Evolutionary conservation across 1,140 invertebrate genomes (phyloP).

Genomic region (Melipona quadrifasciata): DNA sequence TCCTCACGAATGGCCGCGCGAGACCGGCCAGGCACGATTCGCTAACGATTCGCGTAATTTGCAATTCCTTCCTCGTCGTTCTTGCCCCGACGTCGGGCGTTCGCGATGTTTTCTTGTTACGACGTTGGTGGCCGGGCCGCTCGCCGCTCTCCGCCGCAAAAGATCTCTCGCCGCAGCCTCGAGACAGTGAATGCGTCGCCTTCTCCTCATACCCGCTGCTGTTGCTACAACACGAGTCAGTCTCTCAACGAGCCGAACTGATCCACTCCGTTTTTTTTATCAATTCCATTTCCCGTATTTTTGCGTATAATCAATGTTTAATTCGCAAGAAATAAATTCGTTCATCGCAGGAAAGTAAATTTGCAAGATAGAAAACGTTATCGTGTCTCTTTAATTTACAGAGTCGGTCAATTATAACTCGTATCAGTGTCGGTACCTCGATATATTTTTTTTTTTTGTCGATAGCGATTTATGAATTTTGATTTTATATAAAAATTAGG

Average conservation of each 20-base stretch:
- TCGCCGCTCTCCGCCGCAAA: conserved; percentile 1
- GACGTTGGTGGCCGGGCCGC: conserved; percentile 26
- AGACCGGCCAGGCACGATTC: conserved; percentile 32
- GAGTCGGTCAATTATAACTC: no score
- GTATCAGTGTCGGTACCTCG: no score
- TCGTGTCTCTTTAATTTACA: no score
- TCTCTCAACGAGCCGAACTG: no score
- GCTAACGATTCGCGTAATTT: conserved; percentile 52
- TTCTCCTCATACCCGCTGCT: background rate
- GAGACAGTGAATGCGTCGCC: conserved; percentile 26
- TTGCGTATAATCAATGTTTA: no score
- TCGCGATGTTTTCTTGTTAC: conserved; percentile 31
- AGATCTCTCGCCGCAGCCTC: background rate
- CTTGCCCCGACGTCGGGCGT: conserved; percentile 15
- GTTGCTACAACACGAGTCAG: background rate
- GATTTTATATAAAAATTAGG: background rate
- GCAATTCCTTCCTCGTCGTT: conserved; percentile 39
- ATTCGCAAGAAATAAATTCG: no score
- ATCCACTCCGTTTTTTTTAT: no score
- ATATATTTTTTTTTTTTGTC: no score
- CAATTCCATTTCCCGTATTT: no score
- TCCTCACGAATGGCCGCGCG: conserved; percentile 16
- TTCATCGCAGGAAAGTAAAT: no score
- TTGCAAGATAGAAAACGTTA: no score
- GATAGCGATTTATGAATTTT: background rate